Conservation (phyloP, 2,888 invertebrate genomes). For the Oxyteleia sp. region DNA sequence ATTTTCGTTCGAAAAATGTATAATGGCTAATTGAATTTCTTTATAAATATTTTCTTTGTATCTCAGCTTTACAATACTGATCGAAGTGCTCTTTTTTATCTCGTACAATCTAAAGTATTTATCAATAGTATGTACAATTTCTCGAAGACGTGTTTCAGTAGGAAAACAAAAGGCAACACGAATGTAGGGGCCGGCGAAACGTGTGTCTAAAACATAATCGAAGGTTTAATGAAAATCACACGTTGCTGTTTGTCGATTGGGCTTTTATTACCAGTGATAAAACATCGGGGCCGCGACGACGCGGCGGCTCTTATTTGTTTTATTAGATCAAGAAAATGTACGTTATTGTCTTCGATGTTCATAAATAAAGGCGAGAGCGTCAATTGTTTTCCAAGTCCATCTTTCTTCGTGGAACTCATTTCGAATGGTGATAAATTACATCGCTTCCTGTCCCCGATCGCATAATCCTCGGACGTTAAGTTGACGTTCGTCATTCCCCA, state of each 20-base stretch:
- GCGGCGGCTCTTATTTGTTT: slow-evolving; percentile 38
- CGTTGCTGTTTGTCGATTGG: slow-evolving; percentile 47
- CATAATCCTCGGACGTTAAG: slow-evolving; percentile 65
- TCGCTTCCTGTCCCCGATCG: slow-evolving; percentile 44
- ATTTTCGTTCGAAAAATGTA: slow-evolving; percentile 70
- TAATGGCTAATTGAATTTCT: slow-evolving; percentile 60
- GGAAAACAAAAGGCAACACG: slow-evolving; percentile 26
- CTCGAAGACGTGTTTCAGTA: slow-evolving; percentile 62
- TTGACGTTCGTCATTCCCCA: slow-evolving; percentile 51
- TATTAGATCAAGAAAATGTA: slow-evolving; percentile 61
- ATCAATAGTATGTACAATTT: slow-evolving; percentile 69
- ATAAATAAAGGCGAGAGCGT: slow-evolving; percentile 66
- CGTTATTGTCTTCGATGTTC: slow-evolving; percentile 73
- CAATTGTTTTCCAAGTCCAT: slow-evolving; percentile 61
- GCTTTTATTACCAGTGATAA: slow-evolving; percentile 57
- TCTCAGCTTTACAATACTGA: slow-evolving; percentile 72
- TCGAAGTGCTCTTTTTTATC: slow-evolving; percentile 47
- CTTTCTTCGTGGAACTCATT: slow-evolving; percentile 64
- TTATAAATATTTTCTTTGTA: slow-evolving; percentile 70
- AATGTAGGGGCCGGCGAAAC: slow-evolving; percentile 27
- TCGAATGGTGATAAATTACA: slow-evolving; percentile 63
- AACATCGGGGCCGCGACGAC: slow-evolving; percentile 25
- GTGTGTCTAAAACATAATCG: slow-evolving; percentile 43
- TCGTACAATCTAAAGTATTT: slow-evolving; percentile 54
- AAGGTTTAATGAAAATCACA: slow-evolving; percentile 54